Base-by-base conservation (phyloP, 64 coral and sea anemone genomes). In the Montipora efflorescens region DNA sequence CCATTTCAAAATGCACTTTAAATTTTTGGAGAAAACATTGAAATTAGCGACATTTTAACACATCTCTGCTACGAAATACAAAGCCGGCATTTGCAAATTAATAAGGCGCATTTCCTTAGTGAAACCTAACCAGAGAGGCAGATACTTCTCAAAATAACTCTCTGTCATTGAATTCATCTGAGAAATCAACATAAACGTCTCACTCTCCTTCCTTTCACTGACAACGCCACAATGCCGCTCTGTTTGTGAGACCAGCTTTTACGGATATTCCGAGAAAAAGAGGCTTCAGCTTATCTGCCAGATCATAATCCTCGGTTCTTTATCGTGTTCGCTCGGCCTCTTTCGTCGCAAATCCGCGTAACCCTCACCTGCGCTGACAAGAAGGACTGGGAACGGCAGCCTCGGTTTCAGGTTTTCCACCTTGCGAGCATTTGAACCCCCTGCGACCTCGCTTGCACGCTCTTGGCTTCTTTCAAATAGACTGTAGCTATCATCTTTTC, bases 351-450 rank as follows among this genome's bases (percentile, higher is more conserved):
- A 87, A 66, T 99, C 98, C 55, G 92, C 84, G 75, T 99, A 95
- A 18, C 98, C 98, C 76, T 99, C 98, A 3, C 98, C 98, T 6
- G 89, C 98, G 67, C 94, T 96, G 11, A 99, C 92, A 11, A 99
- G 87, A 11, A 99, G 84, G 11, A 94, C 89, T 59, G 98, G 96
- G 67, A 93, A 98, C n/a, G 79, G 85, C 9, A 98, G 90, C 80
- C 89, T 98, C 25, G 96, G 81, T 75, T 95, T 95, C n/a, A 95
- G 72, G 76, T 95, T 98, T 44, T 85, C 83, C 11, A 93, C 75
- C 75, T 86, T 98, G 44, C 28, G 16, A 9, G 84, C 28, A 10
- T 12, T 16, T 84, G 43, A 66, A 87, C 22, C 59, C 67, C 50
- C 87, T 53, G 53, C 28, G 3, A 48, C 19, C 84, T 84, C 57